A percentile compares a stretch with the other conserved stretches of the same genome.
phyloP scores from a whole-genome alignment of 2,113 vertebrate genomes.

The Chaetodon auriga region DNA sequence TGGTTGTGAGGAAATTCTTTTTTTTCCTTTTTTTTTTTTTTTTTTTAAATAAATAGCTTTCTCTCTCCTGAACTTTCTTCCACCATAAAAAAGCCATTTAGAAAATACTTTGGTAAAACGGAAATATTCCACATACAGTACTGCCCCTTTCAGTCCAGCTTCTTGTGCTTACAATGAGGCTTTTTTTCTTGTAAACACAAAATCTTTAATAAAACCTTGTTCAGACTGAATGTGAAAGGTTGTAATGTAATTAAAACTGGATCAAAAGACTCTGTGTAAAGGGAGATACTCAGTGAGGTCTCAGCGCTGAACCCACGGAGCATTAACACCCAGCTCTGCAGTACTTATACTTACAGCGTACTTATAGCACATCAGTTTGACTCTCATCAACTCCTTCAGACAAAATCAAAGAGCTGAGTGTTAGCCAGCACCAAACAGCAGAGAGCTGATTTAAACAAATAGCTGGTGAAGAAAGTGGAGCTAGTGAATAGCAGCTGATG shows the following conservation, averaged over 20 bases:
- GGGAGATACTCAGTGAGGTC: background rate
- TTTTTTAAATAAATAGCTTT: conserved; percentile 86
- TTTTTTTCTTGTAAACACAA: conserved; percentile 20
- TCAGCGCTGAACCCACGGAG: background rate
- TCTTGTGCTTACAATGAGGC: conserved; percentile 37
- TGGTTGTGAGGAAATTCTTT: conserved; percentile 81
- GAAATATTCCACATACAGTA: conserved; percentile 44
- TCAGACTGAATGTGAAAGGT: background rate
- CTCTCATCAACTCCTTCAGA: background rate
- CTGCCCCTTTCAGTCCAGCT: conserved; percentile 49
- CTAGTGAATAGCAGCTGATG: background rate
- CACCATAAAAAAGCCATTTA: conserved; percentile 48
- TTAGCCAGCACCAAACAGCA: background rate
- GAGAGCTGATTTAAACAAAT: background rate
- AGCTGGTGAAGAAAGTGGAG: background rate
- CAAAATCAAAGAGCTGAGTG: background rate
- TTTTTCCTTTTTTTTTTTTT: conserved; percentile 44
- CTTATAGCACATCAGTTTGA: background rate
- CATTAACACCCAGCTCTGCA: background rate
- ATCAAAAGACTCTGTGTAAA: background rate
- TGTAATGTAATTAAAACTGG: no score
- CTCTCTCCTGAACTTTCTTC: conserved; percentile 51
- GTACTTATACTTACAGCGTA: background rate
- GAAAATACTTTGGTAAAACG: conserved; percentile 28
- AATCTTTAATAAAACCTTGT: background rate